phyloP scores from a whole-genome alignment of 92 coral and sea anemone species.

The Zoanthus sociatus region DNA sequence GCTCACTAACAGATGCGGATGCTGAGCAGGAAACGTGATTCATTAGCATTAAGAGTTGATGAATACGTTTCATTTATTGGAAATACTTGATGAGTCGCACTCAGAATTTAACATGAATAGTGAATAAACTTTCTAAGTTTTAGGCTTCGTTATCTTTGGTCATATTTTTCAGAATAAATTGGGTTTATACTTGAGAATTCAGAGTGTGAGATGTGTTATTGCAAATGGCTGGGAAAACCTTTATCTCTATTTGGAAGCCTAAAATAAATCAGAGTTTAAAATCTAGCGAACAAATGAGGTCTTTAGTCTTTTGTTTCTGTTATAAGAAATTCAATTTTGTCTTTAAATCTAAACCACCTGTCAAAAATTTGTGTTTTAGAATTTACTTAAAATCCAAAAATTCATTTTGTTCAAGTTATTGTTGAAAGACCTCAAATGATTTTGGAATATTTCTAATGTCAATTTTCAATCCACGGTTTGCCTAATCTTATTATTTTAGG shows the following conservation, averaged over 20 bases:
- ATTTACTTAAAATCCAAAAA: constrained; percentile 27
- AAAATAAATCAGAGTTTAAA: neutral
- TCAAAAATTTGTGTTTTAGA: neutral
- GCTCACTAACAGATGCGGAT: no score
- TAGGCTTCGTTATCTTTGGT: neutral
- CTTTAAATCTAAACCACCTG: constrained; percentile 15
- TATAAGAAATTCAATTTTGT: neutral
- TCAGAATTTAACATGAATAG: constrained; percentile 1
- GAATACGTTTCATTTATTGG: neutral
- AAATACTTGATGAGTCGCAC: neutral
- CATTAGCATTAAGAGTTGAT: neutral
- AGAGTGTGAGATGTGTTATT: neutral
- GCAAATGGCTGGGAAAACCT: neutral
- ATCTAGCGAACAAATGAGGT: neutral
- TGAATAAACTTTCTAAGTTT: neutral
- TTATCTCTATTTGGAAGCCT: neutral
- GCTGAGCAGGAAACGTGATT: neutral
- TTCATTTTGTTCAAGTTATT: constrained; percentile 27
- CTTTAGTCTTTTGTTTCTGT: neutral
- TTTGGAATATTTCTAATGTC: neutral
- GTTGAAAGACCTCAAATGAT: neutral
- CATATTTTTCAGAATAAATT: neutral
- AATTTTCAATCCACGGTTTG: neutral
- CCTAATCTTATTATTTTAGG: neutral
- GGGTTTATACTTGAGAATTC: neutral